These are phyloP conservation scores for Ophraella communa DNA, from an alignment of 2,888 invertebrate species.

Conservation along the genomic window DNA sequence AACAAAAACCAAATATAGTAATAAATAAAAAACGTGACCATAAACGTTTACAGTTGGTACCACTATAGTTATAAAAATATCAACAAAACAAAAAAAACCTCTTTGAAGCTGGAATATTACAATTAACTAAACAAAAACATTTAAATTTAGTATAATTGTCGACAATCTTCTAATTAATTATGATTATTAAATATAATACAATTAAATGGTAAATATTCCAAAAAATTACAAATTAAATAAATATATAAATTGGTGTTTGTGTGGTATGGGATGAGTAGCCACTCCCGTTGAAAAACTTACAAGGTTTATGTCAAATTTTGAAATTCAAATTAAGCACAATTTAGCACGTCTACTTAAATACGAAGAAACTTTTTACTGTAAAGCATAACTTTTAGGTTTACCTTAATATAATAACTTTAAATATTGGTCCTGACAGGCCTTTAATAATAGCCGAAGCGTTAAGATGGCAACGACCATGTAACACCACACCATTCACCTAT, in stretches of 20 bases:
- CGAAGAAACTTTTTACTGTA: neutral
- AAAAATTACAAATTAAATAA: no score
- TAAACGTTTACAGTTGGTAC: no score
- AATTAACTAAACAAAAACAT: no score
- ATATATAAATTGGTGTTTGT: neutral
- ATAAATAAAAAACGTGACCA: no score
- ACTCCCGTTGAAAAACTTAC: neutral
- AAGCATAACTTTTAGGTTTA: conserved; percentile 55
- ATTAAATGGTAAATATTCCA: no score
- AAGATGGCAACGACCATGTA: conserved; percentile 93
- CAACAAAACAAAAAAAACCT: no score
- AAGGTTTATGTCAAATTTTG: neutral
- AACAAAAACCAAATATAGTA: no score
- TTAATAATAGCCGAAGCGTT: conserved; percentile 97
- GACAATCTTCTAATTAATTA: no score
- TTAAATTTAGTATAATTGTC: no score
- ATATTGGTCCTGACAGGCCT: conserved; percentile 79
- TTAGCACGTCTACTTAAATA: neutral
- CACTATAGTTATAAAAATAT: no score
- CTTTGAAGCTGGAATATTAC: no score
- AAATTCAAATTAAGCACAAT: neutral
- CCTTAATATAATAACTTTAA: conserved; percentile 88
- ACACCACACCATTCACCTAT: conserved; percentile 91
- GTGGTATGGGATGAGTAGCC: neutral
- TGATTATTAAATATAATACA: no score